phyloP scores from a whole-genome alignment of 2,888 invertebrate genomes.

The Luperina nickerlii region DNA sequence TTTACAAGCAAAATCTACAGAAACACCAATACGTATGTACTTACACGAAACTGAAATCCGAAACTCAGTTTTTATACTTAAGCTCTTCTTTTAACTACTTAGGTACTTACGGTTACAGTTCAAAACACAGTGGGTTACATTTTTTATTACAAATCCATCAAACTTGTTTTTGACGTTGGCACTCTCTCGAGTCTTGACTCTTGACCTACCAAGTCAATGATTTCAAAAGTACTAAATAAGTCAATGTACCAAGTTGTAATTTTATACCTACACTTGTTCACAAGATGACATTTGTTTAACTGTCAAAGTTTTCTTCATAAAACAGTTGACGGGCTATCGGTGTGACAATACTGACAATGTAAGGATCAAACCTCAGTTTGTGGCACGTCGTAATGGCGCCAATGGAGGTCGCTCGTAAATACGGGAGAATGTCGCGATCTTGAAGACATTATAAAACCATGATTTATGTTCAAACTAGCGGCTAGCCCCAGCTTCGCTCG shows the following conservation, averaged over 20 bases:
- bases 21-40: not conserved
- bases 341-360: constrained; percentile 29
- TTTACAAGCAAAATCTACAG: not conserved
- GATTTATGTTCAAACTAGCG: constrained; percentile 34
- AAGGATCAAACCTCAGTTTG: constrained; percentile 12
- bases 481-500: too few relatives aligned
- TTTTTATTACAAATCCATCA: not conserved
- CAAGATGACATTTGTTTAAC: constrained; percentile 12
- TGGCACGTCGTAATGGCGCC: constrained; percentile 12
- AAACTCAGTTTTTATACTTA: not conserved
- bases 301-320: constrained; percentile 40
- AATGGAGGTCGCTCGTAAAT: constrained; percentile 29
- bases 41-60: not conserved
- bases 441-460: constrained; percentile 33
- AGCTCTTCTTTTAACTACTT: not conserved
- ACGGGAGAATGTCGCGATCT: constrained; percentile 16
- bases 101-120: not conserved
- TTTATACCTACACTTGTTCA: not conserved
- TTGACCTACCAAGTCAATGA: not conserved
- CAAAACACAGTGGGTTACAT: not conserved
- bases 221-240: too few relatives aligned
- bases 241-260: not conserved
- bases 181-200: not conserved
- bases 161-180: not conserved
- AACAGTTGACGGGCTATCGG: constrained; percentile 17